Conservation (phyloP, 2,888 invertebrate species). For the Drosophila meridiana region DNA sequence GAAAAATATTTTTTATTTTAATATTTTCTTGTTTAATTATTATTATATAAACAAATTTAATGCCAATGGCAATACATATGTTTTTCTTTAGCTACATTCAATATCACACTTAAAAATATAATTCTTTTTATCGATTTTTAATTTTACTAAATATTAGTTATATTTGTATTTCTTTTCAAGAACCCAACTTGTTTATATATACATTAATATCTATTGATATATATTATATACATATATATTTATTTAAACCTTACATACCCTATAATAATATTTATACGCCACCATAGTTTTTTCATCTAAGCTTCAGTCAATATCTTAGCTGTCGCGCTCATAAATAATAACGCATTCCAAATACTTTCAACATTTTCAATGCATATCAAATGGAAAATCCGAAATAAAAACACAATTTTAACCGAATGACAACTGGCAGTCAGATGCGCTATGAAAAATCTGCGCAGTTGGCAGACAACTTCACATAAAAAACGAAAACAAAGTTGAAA, state of each 20-base stretch:
- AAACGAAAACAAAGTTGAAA: conserved; percentile 1
- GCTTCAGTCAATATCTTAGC: conserved; percentile 8
- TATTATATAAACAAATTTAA: too few relatives aligned
- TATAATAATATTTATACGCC: too few relatives aligned
- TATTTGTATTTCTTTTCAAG: neutral
- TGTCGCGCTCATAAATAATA: conserved; percentile 41
- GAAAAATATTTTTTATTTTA: too few relatives aligned
- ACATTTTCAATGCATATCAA: conserved; percentile 53
- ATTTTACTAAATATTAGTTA: neutral
- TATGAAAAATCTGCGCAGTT: conserved; percentile 49
- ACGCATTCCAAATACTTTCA: conserved; percentile 39
- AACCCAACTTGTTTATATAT: neutral
- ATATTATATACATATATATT: too few relatives aligned
- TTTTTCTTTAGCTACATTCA: too few relatives aligned
- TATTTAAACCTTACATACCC: neutral
- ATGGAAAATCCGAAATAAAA: conserved; percentile 22
- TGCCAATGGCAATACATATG: too few relatives aligned
- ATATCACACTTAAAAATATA: neutral
- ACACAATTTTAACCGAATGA: conserved; percentile 18
- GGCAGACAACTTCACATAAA: conserved; percentile 26
- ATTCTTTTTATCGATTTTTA: neutral
- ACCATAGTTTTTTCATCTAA: neutral
- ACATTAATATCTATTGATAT: neutral
- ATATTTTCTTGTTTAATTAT: too few relatives aligned
- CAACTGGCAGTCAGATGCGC: conserved; percentile 31